A percentile compares a stretch with the other conserved stretches of the same genome.
phyloP scores from a whole-genome alignment of 2,113 vertebrate genomes.

The Spheniscus mendiculus region DNA sequence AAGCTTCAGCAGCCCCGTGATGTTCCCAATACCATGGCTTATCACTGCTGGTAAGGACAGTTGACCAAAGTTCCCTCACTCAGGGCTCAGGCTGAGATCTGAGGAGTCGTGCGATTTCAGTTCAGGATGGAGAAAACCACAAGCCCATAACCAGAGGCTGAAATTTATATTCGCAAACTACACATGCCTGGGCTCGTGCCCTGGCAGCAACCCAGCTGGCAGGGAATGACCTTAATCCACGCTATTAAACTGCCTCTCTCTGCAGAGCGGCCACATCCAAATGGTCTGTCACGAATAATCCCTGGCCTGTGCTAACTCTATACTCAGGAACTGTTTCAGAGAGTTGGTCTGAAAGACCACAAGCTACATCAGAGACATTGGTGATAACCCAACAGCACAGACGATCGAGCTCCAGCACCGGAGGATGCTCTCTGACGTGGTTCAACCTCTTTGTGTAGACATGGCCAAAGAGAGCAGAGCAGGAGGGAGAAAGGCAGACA shows the following conservation, averaged over 20 bases:
- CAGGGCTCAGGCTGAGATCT: background rate
- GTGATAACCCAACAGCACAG: background rate
- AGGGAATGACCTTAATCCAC: background rate
- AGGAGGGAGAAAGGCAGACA: background rate
- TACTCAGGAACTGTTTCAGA: rapidly evolving
- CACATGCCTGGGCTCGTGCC: background rate
- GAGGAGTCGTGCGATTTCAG: rapidly evolving
- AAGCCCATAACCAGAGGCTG: background rate
- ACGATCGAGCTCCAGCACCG: rapidly evolving
- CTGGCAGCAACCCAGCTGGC: background rate
- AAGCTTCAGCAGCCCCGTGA: background rate
- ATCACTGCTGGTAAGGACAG: background rate
- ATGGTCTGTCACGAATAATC: background rate
- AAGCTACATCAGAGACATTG: background rate
- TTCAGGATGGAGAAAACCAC: background rate
- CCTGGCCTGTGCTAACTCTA: background rate
- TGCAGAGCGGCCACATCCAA: background rate
- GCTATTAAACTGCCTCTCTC: background rate
- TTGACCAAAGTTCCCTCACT: background rate
- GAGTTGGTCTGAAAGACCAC: background rate
- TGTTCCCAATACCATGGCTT: too few relatives aligned
- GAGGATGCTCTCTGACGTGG: background rate
- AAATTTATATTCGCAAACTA: background rate
- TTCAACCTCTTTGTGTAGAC: background rate
- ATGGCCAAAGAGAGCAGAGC: background rate